A percentile compares a stretch with the other conserved stretches of the same genome.
These are phyloP conservation scores for Anabacerthia variegaticeps DNA, from an alignment of 2,797 vertebrate genomes.

Conservation along the genomic window DNA sequence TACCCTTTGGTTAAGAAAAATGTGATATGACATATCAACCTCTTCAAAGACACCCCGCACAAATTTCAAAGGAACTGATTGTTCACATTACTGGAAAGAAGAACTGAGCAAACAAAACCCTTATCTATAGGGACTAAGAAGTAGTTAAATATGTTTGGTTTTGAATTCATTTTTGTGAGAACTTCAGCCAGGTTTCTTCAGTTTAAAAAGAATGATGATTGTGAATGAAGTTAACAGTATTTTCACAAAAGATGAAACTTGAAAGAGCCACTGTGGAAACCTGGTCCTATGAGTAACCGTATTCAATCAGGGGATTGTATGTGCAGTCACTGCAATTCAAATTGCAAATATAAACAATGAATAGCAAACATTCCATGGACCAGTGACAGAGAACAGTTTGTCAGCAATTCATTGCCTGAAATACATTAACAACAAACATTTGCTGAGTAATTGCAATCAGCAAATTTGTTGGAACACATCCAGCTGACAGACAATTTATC, in stretches of 20 bases:
- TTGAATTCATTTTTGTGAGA: not conserved
- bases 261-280: not conserved
- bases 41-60: not conserved
- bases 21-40: not conserved
- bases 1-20: not conserved
- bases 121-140: not conserved
- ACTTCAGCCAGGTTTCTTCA: not conserved
- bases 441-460: constrained; percentile 28
- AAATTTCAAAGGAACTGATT: not conserved
- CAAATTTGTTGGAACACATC: not conserved
- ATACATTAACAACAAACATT: not conserved
- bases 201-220: not conserved
- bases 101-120: not conserved
- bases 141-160: not conserved
- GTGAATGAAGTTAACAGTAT: not conserved
- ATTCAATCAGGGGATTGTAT: not conserved
- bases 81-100: not conserved
- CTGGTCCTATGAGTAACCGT: not conserved
- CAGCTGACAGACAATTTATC: not conserved
- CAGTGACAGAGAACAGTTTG: not conserved
- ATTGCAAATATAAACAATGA: constrained; percentile 2
- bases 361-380: not conserved
- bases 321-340: constrained; percentile 1
- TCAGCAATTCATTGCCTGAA: constrained; percentile 4
- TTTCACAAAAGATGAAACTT: not conserved